phyloP scores from a whole-genome alignment of 2,797 vertebrate species.

The Karalla daura region DNA sequence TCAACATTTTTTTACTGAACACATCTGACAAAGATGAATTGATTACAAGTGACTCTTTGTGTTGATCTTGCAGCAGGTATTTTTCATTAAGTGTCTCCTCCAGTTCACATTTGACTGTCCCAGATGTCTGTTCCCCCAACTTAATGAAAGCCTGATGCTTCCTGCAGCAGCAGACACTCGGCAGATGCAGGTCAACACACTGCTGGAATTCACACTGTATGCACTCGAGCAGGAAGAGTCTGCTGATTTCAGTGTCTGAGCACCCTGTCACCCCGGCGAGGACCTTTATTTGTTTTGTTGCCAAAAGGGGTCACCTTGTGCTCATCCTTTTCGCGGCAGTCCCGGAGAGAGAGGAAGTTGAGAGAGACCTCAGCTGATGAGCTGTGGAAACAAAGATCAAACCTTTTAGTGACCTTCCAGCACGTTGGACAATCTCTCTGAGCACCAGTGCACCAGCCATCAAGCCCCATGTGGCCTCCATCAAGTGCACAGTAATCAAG shows the following conservation, averaged over 20 bases:
- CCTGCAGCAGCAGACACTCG: not conserved
- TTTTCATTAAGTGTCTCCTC: no score
- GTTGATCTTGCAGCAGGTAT: no score
- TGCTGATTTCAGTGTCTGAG: not conserved
- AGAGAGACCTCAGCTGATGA: conserved; percentile 36
- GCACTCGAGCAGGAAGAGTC: not conserved
- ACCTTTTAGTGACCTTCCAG: conserved; percentile 66
- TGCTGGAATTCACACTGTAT: not conserved
- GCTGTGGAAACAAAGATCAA: conserved; percentile 57
- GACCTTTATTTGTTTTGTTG: not conserved
- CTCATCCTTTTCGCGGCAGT: conserved; percentile 32
- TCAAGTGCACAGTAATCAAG: conserved; percentile 64
- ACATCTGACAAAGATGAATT: no score
- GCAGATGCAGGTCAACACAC: not conserved
- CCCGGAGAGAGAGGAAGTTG: conserved; percentile 25
- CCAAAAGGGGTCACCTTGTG: conserved; percentile 4
- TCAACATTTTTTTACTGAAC: no score
- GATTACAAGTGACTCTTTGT: no score
- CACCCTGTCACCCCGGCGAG: not conserved
- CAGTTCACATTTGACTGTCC: not conserved
- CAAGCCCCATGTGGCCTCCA: conserved; percentile 51
- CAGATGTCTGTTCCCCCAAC: not conserved
- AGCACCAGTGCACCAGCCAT: conserved; percentile 38
- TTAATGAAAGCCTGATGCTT: not conserved
- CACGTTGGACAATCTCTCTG: conserved; percentile 49